Percentiles rank a stretch among this genome's conserved stretches.
phyloP scores from a whole-genome alignment of 2,888 invertebrate species.

The Orthosia gothica region DNA sequence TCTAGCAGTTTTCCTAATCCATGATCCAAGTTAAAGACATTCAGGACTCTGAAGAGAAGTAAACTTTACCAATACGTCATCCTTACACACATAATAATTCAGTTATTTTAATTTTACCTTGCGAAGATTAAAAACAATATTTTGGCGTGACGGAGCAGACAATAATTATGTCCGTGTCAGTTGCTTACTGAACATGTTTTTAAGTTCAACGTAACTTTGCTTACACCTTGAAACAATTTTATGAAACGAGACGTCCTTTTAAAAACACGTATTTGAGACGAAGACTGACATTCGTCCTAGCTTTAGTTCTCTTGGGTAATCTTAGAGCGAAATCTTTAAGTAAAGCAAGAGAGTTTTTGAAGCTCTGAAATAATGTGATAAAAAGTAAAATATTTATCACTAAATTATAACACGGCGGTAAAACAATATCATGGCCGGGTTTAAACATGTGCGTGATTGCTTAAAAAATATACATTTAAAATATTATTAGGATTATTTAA shows the following conservation, averaged over 20 bases:
- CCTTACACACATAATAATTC: no score
- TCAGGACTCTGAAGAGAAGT: no score
- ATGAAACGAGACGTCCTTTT: slow-evolving; percentile 44
- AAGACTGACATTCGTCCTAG: slow-evolving; percentile 18
- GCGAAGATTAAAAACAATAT: slow-evolving; percentile 23
- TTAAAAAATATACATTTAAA: background rate
- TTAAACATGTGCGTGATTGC: no score
- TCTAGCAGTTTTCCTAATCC: no score
- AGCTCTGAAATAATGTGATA: no score
- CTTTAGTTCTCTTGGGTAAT: slow-evolving; percentile 8
- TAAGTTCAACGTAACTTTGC: slow-evolving; percentile 45
- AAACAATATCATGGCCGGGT: no score
- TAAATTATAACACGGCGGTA: no score
- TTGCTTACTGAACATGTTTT: slow-evolving; percentile 23
- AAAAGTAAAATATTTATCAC: no score
- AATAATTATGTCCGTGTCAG: slow-evolving; percentile 34
- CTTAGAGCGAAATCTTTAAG: slow-evolving; percentile 4
- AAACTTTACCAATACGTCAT: no score
- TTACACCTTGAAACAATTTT: slow-evolving; percentile 45
- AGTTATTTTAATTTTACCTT: background rate
- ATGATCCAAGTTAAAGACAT: no score
- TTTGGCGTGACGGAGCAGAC: slow-evolving; percentile 37
- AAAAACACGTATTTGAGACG: slow-evolving; percentile 30
- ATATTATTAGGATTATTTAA: slow-evolving; percentile 1
- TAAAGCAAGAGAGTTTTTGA: no score